Conservation (phyloP, 2,113 vertebrate genomes). For the Acrocephalus kingi region DNA sequence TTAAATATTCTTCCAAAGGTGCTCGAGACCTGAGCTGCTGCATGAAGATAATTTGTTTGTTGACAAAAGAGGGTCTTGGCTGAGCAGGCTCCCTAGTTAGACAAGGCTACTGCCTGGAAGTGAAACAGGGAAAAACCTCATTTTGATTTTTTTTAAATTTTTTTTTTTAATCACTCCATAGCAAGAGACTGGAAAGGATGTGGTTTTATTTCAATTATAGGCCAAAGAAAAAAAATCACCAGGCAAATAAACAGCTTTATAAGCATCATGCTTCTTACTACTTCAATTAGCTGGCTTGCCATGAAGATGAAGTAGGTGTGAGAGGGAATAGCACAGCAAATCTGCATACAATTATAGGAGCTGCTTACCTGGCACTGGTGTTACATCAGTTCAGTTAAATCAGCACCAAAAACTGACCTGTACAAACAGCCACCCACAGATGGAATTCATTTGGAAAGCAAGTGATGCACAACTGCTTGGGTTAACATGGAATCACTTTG, state of each 20-base stretch:
- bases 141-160: background rate
- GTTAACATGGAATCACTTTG: background rate
- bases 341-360: background rate
- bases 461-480: background rate
- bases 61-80: background rate
- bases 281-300: background rate
- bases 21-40: background rate
- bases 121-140: background rate
- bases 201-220: background rate
- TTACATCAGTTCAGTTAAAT: background rate
- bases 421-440: accelerated
- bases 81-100: background rate
- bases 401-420: accelerated
- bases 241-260: background rate
- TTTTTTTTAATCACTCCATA: background rate
- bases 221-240: background rate
- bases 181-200: background rate
- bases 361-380: background rate
- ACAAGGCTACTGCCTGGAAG: background rate
- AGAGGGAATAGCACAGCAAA: background rate
- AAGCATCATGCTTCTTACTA: background rate
- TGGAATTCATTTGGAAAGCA: background rate
- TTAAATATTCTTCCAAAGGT: slow-evolving; percentile 5
- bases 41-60: background rate
- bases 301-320: background rate